phyloP scores from a whole-genome alignment of 1,140 invertebrate genomes.

The Nomia melanderi region DNA sequence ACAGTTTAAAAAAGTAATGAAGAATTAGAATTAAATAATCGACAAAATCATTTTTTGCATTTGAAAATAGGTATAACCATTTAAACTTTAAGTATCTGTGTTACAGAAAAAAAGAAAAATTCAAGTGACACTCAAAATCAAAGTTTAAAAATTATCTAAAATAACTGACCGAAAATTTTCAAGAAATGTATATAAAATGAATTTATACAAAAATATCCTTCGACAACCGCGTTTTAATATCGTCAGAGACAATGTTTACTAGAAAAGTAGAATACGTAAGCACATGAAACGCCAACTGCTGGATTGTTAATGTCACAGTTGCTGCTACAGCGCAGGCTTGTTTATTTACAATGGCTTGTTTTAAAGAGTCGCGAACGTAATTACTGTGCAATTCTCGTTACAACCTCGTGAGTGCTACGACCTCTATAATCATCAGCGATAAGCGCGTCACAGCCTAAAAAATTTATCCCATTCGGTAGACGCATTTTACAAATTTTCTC shows the following conservation, averaged over 20 bases:
- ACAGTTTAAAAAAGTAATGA: too few species aligned
- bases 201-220: too few species aligned
- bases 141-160: too few species aligned
- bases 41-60: too few species aligned
- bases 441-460: background rate
- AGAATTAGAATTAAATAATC: too few species aligned
- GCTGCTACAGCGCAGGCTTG: background rate
- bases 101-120: too few species aligned
- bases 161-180: too few species aligned
- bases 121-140: too few species aligned
- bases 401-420: background rate
- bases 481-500: background rate
- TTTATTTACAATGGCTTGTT: slow-evolving; percentile 23
- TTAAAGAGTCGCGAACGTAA: slow-evolving; percentile 17
- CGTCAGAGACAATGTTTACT: background rate
- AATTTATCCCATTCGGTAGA: background rate
- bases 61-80: too few species aligned
- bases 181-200: too few species aligned
- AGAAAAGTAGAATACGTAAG: slow-evolving; percentile 13
- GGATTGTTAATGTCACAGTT: slow-evolving; percentile 21
- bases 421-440: background rate
- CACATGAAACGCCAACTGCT: slow-evolving; percentile 11
- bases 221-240: too few species aligned
- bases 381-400: slow-evolving; percentile 9
- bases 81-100: too few species aligned